phyloP scores from a whole-genome alignment of 1,140 invertebrate species.

The Bacillus rossius region DNA sequence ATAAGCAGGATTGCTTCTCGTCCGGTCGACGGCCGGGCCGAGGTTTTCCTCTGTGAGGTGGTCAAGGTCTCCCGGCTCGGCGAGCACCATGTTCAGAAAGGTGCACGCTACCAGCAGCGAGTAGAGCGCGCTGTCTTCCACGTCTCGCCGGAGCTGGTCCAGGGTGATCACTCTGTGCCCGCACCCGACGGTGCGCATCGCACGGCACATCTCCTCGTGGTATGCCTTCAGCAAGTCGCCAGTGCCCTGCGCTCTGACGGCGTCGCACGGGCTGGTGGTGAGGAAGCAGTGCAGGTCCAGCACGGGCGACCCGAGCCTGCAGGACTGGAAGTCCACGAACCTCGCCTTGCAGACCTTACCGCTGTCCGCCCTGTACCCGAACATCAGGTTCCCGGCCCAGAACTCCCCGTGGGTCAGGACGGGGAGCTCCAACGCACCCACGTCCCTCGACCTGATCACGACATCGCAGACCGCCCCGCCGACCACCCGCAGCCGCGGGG shows the following conservation, averaged over 20 bases:
- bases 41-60: constrained; percentile 16
- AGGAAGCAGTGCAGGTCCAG: constrained; percentile 54
- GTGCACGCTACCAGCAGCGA: constrained; percentile 32
- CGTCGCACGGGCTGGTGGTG: constrained; percentile 42
- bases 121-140: constrained; percentile 30
- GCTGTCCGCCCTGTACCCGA: constrained; percentile 26
- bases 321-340: constrained; percentile 39
- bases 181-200: constrained; percentile 38
- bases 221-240: constrained; percentile 43
- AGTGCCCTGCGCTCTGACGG: constrained; percentile 34
- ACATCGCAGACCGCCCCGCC: neutral
- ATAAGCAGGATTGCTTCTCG: too few species aligned
- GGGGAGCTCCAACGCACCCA: neutral
- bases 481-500: neutral
- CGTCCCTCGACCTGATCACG: neutral
- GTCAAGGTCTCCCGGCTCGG: constrained; percentile 28
- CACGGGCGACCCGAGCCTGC: constrained; percentile 43
- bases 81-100: constrained; percentile 31
- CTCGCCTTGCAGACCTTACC: constrained; percentile 24
- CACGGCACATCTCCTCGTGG: constrained; percentile 28
- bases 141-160: constrained; percentile 31
- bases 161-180: constrained; percentile 39
- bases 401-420: constrained; percentile 48
- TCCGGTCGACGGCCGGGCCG: neutral
- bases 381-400: constrained; percentile 52